Percentiles rank a stretch among this genome's conserved stretches.
Conservation (phyloP, 2,113 vertebrate genomes). For the Cyprinodon tularosa region DNA sequence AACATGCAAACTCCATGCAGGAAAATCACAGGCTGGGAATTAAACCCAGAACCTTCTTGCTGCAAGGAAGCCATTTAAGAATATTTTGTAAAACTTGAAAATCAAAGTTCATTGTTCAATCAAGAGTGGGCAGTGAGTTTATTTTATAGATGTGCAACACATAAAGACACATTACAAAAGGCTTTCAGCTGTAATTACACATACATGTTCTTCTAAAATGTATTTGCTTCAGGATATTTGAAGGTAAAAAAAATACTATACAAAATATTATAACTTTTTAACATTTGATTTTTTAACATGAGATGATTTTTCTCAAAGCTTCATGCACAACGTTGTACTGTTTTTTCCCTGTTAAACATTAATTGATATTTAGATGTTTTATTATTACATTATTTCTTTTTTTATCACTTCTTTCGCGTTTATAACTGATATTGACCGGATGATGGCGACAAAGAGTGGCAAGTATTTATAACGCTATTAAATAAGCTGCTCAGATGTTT, state of each 20-base stretch:
- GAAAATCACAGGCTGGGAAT: too few species aligned
- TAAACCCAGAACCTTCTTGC: too few species aligned
- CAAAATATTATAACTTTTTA: too few species aligned
- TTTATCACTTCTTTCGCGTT: too few species aligned
- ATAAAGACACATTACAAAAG: not conserved
- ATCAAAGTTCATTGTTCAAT: not conserved
- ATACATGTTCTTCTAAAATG: not conserved
- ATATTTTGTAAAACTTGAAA: not conserved
- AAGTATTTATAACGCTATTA: not conserved
- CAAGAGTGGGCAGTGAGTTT: not conserved
- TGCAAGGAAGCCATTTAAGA: not conserved
- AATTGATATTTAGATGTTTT: too few species aligned
- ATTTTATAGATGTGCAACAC: not conserved
- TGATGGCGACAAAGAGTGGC: conserved; percentile 22
- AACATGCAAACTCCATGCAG: too few species aligned
- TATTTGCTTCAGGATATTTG: not conserved
- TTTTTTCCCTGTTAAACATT: not conserved
- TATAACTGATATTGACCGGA: not conserved
- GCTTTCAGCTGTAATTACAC: not conserved
- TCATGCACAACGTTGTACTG: not conserved
- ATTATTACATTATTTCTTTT: too few species aligned
- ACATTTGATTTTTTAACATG: too few species aligned
- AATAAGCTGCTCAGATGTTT: not conserved
- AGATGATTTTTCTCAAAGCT: too few species aligned
- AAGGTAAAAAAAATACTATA: not conserved